Conservation (phyloP, 2,888 invertebrate genomes). For the Poecilus cupreus region DNA sequence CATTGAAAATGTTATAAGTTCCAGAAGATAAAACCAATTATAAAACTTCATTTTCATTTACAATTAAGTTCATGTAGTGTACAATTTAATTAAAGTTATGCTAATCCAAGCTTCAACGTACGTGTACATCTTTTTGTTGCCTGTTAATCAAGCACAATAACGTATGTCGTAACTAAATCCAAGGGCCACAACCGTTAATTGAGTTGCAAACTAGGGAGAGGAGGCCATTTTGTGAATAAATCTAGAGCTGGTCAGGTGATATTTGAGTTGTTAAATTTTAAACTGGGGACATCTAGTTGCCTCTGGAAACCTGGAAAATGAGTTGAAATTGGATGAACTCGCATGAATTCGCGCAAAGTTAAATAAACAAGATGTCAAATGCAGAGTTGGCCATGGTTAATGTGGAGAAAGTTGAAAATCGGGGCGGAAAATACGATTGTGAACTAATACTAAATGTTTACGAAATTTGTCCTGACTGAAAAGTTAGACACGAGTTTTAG, state of each 20-base stretch:
- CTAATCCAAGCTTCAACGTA: constrained; percentile 8
- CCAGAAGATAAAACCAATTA: constrained; percentile 13
- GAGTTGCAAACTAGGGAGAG: constrained; percentile 21
- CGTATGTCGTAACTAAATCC: constrained; percentile 7
- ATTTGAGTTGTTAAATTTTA: constrained; percentile 17
- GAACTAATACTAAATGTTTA: background rate
- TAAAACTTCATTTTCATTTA: constrained; percentile 22
- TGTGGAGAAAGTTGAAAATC: constrained; percentile 6
- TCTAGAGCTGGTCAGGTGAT: background rate
- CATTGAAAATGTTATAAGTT: constrained; percentile 4
- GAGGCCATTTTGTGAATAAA: constrained; percentile 20
- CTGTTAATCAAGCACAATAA: background rate
- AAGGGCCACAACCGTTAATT: constrained; percentile 24
- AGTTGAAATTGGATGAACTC: constrained; percentile 6
- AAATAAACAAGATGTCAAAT: constrained; percentile 15
- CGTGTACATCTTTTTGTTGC: constrained; percentile 1
- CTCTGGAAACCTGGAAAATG: background rate
- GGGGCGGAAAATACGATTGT: background rate
- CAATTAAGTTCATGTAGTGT: constrained; percentile 23
- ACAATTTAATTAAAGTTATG: constrained; percentile 28
- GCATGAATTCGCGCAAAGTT: background rate
- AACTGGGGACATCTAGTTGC: background rate
- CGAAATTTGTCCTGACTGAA: too few species aligned
- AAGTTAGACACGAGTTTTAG: too few species aligned
- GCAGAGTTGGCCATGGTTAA: background rate